A percentile compares a stretch with the other conserved stretches of the same genome.
These are phyloP conservation scores for Doryteuthis pealeii DNA, from an alignment of 1,140 invertebrate genomes.

Conservation along the genomic window DNA sequence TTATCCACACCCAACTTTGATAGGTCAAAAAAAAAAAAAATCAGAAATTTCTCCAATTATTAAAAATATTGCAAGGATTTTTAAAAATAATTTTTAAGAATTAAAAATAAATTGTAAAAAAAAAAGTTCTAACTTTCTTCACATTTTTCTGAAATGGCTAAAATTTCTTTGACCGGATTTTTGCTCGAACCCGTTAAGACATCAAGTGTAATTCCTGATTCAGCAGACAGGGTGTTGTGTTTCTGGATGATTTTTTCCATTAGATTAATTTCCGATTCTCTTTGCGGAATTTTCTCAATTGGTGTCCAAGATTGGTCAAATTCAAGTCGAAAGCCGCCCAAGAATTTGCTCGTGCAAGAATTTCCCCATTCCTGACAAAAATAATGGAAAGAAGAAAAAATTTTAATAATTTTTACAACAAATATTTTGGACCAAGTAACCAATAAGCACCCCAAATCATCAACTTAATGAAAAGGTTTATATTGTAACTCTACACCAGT, in stretches of 20 bases:
- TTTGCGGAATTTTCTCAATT: conserved; percentile 35
- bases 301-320: conserved; percentile 72
- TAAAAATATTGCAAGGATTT: too few species aligned
- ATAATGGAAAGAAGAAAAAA: conserved; percentile 1
- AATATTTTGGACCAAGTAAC: too few species aligned
- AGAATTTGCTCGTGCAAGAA: conserved; percentile 65
- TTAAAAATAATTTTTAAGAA: too few species aligned
- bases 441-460: too few species aligned
- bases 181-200: background rate
- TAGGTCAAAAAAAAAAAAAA: too few species aligned
- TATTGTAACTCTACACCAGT: too few species aligned
- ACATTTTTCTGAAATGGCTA: background rate
- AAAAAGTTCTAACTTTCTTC: too few species aligned
- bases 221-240: conserved; percentile 39
- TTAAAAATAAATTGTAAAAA: too few species aligned
- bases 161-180: background rate
- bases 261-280: conserved; percentile 45
- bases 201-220: background rate
- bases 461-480: too few species aligned
- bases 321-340: conserved; percentile 71
- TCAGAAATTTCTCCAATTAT: too few species aligned
- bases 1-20: too few species aligned
- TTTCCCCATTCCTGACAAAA: conserved; percentile 69
- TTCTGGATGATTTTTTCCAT: conserved; percentile 52
- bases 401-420: too few species aligned